Evolutionary conservation across 2,888 invertebrate species (phyloP), one percentile per base, ranked within the genome.

Genomic region (Hylaea fasciaria): DNA sequence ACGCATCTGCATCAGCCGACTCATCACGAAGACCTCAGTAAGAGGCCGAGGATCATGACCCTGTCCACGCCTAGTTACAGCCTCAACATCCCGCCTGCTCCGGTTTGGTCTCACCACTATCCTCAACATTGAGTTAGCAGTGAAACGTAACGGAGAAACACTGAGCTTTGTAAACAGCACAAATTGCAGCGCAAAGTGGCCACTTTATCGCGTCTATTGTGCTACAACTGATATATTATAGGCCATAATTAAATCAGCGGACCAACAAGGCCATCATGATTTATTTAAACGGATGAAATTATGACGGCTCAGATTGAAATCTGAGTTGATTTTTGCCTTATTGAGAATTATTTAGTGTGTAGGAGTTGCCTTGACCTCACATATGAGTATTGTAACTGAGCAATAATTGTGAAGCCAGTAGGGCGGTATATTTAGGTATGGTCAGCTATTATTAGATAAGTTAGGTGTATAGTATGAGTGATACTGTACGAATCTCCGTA

Each of bases 41-140:
- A 90, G 61, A 65, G 91, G 57, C 85, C 90, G 0, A 69, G 91
- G 12, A 66, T 90, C 16, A 67, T 87, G 29, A 81, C 86, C 43
- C 80, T 83, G 60, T 77, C 81, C 22, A 85, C 85, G 0, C 82
- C 85, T 0, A 81, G 83, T 0, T 87, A 88, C 4, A 73, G 82
- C 2, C 66, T 89, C 9, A 82, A 82, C 10, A 77, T 89, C 39
- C 81, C 87, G 0, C 85, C 89, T 0, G 83, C 84, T 0, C 86
- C 88, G 0, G 84, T 81, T 0, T 91, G 91, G 91, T 83, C 87
- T 0, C 91, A 90, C 1, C 90, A 90, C 39, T 90, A 89, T 49
- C 88, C 88, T 0, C 89, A 86, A 35, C 90, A 86, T 69, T 89
- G 72, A 66, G 59, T 11, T 11, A 28, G 22, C 10, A 35, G 35